These are phyloP conservation scores for Aleiodes alternator DNA, from an alignment of 2,888 invertebrate genomes.

Conservation along the genomic window DNA sequence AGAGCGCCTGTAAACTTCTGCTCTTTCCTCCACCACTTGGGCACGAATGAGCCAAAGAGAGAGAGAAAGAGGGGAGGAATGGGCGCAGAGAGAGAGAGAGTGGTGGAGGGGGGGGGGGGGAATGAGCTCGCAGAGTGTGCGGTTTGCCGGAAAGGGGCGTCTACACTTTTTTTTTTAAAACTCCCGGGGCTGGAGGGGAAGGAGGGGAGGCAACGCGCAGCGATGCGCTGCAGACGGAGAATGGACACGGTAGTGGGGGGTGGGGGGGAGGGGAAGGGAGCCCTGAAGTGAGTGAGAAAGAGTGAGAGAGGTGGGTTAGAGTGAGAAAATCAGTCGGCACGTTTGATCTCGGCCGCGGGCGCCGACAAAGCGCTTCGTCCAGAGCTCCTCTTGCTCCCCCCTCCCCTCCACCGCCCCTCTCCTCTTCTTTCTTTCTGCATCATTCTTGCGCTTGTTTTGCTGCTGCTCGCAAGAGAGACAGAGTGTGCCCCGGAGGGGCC, in stretches of 20 bases:
- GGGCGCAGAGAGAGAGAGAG: too few relatives aligned
- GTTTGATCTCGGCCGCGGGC: conserved; percentile 74
- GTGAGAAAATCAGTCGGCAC: conserved; percentile 64
- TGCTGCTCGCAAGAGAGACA: conserved; percentile 37
- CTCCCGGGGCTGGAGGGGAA: conserved; percentile 37
- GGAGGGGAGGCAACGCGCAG: too few relatives aligned
- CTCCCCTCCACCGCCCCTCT: conserved; percentile 47
- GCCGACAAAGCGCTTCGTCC: conserved; percentile 72
- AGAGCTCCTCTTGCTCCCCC: conserved; percentile 50
- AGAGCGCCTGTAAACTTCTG: conserved; percentile 42
- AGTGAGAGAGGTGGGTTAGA: conserved; percentile 24
- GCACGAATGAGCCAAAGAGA: too few relatives aligned
- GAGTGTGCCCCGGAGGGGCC: conserved; percentile 49
- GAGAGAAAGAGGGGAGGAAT: too few relatives aligned
- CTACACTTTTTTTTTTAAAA: conserved; percentile 44
- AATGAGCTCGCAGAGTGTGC: conserved; percentile 45
- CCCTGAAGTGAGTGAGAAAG: conserved; percentile 36
- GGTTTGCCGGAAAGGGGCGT: conserved; percentile 55
- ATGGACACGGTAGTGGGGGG: conserved; percentile 27
- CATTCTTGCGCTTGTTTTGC: conserved; percentile 49
- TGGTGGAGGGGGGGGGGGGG: background rate
- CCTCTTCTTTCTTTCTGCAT: conserved; percentile 62
- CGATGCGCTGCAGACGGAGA: background rate
- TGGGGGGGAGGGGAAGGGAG: too few relatives aligned
- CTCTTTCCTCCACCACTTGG: too few relatives aligned